phyloP scores from a whole-genome alignment of 2,113 vertebrate species.

The Ifrita kowaldi region DNA sequence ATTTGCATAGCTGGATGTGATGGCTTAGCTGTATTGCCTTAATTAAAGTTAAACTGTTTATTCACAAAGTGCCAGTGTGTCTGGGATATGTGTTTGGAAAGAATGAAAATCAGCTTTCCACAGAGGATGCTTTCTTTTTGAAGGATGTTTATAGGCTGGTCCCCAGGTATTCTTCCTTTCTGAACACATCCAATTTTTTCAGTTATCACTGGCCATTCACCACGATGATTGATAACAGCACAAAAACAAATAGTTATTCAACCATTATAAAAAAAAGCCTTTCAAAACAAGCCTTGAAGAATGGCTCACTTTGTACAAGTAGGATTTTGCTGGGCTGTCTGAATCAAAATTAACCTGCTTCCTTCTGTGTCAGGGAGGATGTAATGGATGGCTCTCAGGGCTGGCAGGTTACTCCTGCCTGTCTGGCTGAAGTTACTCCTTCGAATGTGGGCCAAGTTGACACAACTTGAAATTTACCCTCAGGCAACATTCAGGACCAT shows the following conservation, averaged over 20 bases:
- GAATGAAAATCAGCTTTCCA: not conserved
- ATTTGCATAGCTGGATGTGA: not conserved
- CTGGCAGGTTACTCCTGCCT: not conserved
- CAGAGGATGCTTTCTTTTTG: not conserved
- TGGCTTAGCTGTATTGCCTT: not conserved
- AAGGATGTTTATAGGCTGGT: not conserved
- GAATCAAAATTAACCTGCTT: constrained; percentile 59
- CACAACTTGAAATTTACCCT: constrained; percentile 3
- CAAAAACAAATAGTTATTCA: constrained; percentile 46
- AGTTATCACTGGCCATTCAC: not conserved
- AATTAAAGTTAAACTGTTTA: constrained; percentile 31
- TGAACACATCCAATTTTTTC: constrained; percentile 31
- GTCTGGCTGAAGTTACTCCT: constrained; percentile 1
- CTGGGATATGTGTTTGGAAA: not conserved
- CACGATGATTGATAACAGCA: not conserved
- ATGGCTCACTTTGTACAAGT: not conserved
- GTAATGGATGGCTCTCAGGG: not conserved
- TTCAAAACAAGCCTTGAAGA: constrained; percentile 16
- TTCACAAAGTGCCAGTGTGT: not conserved
- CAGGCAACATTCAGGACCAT: not conserved
- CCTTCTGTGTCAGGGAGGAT: constrained; percentile 7
- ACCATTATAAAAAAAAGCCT: not conserved
- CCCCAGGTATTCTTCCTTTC: constrained; percentile 28
- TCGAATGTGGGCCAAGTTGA: not conserved
- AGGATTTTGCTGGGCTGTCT: not conserved